phyloP scores from a whole-genome alignment of 92 coral and sea anemone species.

The Scolanthus callimorphus region DNA sequence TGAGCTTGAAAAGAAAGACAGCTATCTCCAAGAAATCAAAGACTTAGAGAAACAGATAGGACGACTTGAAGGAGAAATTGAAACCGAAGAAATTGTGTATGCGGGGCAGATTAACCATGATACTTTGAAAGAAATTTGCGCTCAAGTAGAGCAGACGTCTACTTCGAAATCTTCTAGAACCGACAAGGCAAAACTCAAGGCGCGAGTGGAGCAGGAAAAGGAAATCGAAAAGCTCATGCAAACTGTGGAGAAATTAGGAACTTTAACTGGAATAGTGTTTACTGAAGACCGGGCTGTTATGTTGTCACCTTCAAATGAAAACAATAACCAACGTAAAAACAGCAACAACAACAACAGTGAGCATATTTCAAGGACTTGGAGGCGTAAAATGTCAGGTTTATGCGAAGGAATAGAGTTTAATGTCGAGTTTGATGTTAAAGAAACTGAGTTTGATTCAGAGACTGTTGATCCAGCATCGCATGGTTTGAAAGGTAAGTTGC shows the following conservation, averaged over 20 bases:
- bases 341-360: slow-evolving; percentile 18
- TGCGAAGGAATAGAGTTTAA: slow-evolving; percentile 64
- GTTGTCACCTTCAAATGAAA: slow-evolving; percentile 12
- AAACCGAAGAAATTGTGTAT: slow-evolving; percentile 38
- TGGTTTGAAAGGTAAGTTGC: background rate
- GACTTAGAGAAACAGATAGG: slow-evolving; percentile 56
- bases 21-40: slow-evolving; percentile 49
- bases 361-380: slow-evolving; percentile 18
- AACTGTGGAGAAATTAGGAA: slow-evolving; percentile 46
- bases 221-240: slow-evolving; percentile 17
- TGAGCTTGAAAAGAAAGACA: slow-evolving; percentile 29
- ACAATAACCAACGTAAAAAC: no score
- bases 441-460: slow-evolving; percentile 20
- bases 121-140: slow-evolving; percentile 31
- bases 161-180: slow-evolving; percentile 15
- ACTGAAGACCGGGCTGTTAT: slow-evolving; percentile 23
- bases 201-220: slow-evolving; percentile 23
- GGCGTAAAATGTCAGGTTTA: slow-evolving; percentile 66
- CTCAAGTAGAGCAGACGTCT: no score
- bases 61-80: slow-evolving; percentile 51
- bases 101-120: slow-evolving; percentile 28
- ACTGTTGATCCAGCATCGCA: no score
- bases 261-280: slow-evolving; percentile 52
- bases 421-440: slow-evolving; percentile 71
- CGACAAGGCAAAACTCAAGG: background rate